Conservation (phyloP, 2,888 invertebrate species). For the Drosophila engyochracea region DNA sequence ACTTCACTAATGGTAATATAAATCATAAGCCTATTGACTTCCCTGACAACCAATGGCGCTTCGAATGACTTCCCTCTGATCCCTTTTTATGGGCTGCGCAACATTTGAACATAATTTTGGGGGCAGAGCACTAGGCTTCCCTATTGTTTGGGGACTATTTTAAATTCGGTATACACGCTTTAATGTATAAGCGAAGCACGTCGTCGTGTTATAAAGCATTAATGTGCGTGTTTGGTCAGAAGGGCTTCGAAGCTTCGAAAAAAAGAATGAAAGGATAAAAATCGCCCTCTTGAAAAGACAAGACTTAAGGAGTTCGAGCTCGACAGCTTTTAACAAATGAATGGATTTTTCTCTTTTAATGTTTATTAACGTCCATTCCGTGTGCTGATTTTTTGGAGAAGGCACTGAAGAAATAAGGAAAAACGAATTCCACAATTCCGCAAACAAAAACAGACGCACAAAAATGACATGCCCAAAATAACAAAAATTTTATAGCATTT, state of each 20-base stretch:
- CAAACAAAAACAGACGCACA: background rate
- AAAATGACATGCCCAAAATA: background rate
- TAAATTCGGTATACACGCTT: constrained; percentile 47
- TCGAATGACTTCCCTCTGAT: constrained; percentile 63
- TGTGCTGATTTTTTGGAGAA: constrained; percentile 22
- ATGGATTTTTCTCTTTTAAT: constrained; percentile 17
- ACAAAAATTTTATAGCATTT: constrained; percentile 11
- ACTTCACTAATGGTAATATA: constrained; percentile 72
- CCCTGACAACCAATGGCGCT: constrained; percentile 35
- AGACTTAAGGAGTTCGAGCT: constrained; percentile 2
- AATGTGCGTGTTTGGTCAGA: constrained; percentile 65
- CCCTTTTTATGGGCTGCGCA: constrained; percentile 73
- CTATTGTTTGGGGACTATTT: constrained; percentile 34
- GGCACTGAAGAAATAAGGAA: background rate
- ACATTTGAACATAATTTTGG: constrained; percentile 58
- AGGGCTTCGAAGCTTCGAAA: constrained; percentile 31
- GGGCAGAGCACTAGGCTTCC: background rate
- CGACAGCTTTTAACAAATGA: constrained; percentile 35
- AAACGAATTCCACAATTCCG: constrained; percentile 5
- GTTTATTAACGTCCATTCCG: constrained; percentile 14
- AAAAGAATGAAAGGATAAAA: constrained; percentile 15
- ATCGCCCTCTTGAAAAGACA: background rate
- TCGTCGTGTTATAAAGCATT: constrained; percentile 58
- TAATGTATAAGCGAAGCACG: constrained; percentile 60
- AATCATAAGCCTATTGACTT: constrained; percentile 79